Conservation (phyloP, 2,113 vertebrate genomes). For the Mirounga angustirostris region DNA sequence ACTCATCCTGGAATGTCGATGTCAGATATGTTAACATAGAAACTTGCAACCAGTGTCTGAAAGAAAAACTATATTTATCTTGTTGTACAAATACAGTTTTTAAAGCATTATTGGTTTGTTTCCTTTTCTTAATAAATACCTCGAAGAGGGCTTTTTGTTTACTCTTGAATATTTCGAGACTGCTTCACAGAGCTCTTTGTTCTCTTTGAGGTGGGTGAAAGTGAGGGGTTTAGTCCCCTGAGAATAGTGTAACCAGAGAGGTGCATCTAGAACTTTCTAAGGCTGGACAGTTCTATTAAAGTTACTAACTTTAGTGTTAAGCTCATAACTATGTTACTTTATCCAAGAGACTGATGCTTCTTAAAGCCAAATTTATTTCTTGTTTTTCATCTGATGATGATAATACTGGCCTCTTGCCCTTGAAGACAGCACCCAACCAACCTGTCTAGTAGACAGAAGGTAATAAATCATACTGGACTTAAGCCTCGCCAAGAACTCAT, state of each 20-base stretch:
- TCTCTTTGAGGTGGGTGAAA: neutral
- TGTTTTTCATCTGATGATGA: neutral
- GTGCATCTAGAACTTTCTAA: neutral
- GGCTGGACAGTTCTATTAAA: neutral
- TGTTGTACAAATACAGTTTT: slow-evolving; percentile 76
- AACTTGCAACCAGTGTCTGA: neutral
- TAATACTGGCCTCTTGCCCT: neutral
- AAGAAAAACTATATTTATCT: slow-evolving; percentile 48
- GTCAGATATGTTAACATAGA: slow-evolving; percentile 48
- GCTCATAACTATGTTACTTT: neutral
- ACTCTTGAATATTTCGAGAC: neutral
- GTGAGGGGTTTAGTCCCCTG: neutral
- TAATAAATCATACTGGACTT: neutral
- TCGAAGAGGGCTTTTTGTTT: slow-evolving; percentile 59
- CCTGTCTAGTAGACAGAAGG: neutral
- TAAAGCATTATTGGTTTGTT: slow-evolving; percentile 69
- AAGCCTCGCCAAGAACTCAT: neutral
- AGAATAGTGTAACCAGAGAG: neutral
- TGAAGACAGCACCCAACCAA: neutral
- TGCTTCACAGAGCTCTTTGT: neutral
- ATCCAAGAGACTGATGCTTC: neutral
- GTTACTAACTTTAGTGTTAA: neutral
- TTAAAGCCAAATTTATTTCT: neutral
- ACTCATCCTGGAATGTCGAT: neutral
- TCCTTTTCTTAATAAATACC: slow-evolving; percentile 74